Evolutionary conservation across 2,113 vertebrate genomes (phyloP).

Genomic region (Peromyscus polionotus): DNA sequence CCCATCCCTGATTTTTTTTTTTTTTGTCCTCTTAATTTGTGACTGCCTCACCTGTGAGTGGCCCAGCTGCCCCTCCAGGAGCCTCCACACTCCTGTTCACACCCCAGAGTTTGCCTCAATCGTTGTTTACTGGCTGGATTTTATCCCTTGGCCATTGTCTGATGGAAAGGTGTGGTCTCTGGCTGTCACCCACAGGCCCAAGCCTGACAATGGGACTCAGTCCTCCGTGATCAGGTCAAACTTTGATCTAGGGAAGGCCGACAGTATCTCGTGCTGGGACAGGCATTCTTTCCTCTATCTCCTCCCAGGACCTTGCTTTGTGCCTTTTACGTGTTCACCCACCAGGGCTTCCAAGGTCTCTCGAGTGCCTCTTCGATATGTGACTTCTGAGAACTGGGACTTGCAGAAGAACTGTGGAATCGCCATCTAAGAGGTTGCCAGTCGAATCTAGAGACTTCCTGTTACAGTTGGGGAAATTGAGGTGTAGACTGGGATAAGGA

Average conservation of each 20-base stretch:
- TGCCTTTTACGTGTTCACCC: background rate
- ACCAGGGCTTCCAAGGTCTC: background rate
- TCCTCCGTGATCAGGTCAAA: background rate
- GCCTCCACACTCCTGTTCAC: background rate
- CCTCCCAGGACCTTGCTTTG: background rate
- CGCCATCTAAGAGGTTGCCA: background rate
- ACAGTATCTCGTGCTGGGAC: background rate
- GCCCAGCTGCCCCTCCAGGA: background rate
- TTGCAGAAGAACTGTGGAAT: background rate
- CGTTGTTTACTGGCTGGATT: background rate
- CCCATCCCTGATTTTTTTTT: background rate
- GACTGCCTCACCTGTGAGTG: background rate
- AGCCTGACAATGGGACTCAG: background rate
- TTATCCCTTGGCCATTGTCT: background rate
- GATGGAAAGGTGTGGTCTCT: background rate
- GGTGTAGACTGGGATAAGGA: background rate
- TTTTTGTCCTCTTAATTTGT: background rate
- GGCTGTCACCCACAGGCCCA: background rate
- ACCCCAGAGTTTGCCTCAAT: background rate
- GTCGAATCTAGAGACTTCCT: background rate
- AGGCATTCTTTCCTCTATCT: constrained; percentile 23
- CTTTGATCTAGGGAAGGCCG: background rate
- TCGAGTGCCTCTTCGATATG: background rate
- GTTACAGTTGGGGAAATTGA: constrained; percentile 2
- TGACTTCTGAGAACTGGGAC: background rate